phyloP scores from a whole-genome alignment of 2,888 invertebrate genomes.

The Diogma glabrata region DNA sequence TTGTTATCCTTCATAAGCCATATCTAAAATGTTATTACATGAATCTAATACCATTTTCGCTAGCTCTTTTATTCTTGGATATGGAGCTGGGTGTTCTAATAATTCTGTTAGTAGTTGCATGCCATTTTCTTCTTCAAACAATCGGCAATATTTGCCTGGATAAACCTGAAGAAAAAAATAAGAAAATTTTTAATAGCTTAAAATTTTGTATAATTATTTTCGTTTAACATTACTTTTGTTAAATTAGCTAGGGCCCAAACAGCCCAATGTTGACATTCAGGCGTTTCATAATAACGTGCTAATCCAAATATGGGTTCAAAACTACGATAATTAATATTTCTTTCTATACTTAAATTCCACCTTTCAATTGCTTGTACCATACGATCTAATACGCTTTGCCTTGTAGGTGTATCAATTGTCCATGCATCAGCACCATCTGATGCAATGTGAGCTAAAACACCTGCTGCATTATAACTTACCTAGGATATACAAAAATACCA shows the following conservation, averaged over 20 bases:
- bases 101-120: slow-evolving; percentile 57
- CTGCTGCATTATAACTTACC: slow-evolving; percentile 92
- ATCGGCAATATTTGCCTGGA: slow-evolving; percentile 78
- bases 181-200: background rate
- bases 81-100: slow-evolving; percentile 48
- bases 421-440: slow-evolving; percentile 81
- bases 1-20: slow-evolving; percentile 30
- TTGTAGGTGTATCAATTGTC: slow-evolving; percentile 58
- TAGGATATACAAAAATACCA: slow-evolving; percentile 25
- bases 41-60: slow-evolving; percentile 56
- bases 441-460: slow-evolving; percentile 89
- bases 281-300: slow-evolving; percentile 70
- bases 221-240: slow-evolving; percentile 49
- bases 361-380: slow-evolving; percentile 74
- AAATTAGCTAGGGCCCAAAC: slow-evolving; percentile 96
- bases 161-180: slow-evolving; percentile 42
- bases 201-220: background rate
- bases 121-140: slow-evolving; percentile 81
- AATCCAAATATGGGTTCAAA: slow-evolving; percentile 89
- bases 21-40: slow-evolving; percentile 37
- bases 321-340: slow-evolving; percentile 94
- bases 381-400: slow-evolving; percentile 57
- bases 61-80: slow-evolving; percentile 53
- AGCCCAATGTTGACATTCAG: slow-evolving; percentile 92
- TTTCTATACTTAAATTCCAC: slow-evolving; percentile 76